Evolutionary conservation across 2,797 vertebrate species (phyloP), one percentile per base, ranked within the genome.

Genomic region (Enteromius fasciolatus): DNA sequence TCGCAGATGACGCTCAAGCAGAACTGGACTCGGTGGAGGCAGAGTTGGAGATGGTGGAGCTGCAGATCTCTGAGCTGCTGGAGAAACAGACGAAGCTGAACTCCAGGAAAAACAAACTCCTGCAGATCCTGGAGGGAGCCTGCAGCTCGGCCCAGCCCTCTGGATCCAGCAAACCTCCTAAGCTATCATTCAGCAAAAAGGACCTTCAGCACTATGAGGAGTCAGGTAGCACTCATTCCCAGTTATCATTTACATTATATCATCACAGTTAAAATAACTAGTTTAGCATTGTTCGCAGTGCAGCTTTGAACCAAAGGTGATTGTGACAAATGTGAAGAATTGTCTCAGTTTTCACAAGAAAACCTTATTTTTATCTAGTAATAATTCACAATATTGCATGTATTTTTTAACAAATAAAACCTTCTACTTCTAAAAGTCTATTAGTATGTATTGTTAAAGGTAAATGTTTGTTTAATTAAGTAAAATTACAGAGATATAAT

Each of bases 41-140:
- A 3, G 97, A 99, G 87, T 91, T 99, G 25, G 94, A 97, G 76
- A 83, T 92, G 4, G 90, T 99, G 86, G 96, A 97, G 86, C 87
- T 96, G 79, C 96, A 98, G 92, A 94, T 99, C 11, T 86, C 96
- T 12, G 96, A 97, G 78, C 95, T 99, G 11, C 89, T 95, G 84
- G 94, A 98, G 90, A 96, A 95, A 69, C 96, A 98, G 83, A 83
- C 95, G 0, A 93, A 96, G 4, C 95, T 99, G 39, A 91, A 92
- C 5, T 82, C 94, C 36, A 95, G 91, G 76, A 98, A 95, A 90
- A 90, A 76, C 0, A 82, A 86, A 2, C 85, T 99, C 12, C 92
- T 96, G 69, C 94, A 88, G 73, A 92, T 88, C 78, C 92, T 98
- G 86, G 93, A 95, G 50, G 92, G 95, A 12, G 92, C 93, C 78